Evolutionary conservation across 2,113 vertebrate genomes (phyloP).

Genomic region (Anarhynchus alexandrinus): DNA sequence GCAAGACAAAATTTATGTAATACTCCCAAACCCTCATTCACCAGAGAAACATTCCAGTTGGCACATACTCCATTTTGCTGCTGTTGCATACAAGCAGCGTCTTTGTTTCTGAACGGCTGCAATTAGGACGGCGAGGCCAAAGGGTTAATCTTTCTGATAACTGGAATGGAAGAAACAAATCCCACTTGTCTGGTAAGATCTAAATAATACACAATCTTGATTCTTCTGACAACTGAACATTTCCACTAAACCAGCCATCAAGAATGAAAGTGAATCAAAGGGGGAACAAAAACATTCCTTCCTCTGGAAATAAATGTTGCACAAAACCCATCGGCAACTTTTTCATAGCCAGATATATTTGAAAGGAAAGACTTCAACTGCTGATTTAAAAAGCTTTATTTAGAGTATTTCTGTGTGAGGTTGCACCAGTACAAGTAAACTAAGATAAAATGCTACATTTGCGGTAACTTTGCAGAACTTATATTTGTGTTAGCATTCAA

Average conservation of each 20-base stretch:
- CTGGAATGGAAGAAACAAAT: slow-evolving; percentile 84
- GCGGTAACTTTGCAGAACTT: not conserved
- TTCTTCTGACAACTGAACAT: slow-evolving; percentile 77
- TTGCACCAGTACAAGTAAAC: not conserved
- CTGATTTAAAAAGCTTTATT: not conserved
- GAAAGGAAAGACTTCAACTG: not conserved
- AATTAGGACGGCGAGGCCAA: slow-evolving; percentile 85
- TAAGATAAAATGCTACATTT: not conserved
- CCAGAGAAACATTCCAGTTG: slow-evolving; percentile 67
- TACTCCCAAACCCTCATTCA: slow-evolving; percentile 53
- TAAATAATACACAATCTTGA: slow-evolving; percentile 76
- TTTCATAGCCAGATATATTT: not conserved
- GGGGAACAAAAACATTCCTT: slow-evolving; percentile 48
- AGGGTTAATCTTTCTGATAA: slow-evolving; percentile 93
- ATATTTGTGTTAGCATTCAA: not conserved
- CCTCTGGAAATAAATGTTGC: slow-evolving; percentile 40
- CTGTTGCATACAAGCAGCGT: slow-evolving; percentile 76
- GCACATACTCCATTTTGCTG: slow-evolving; percentile 60
- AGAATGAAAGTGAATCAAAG: slow-evolving; percentile 56
- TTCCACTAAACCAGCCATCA: slow-evolving; percentile 76
- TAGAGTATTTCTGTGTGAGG: not conserved
- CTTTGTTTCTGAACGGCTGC: slow-evolving; percentile 83
- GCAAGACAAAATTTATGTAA: slow-evolving; percentile 65
- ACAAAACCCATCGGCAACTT: not conserved
- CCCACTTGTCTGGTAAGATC: slow-evolving; percentile 83